Evolutionary conservation across 2,888 invertebrate genomes (phyloP).

Genomic region (Andrena hattorfiana): DNA sequence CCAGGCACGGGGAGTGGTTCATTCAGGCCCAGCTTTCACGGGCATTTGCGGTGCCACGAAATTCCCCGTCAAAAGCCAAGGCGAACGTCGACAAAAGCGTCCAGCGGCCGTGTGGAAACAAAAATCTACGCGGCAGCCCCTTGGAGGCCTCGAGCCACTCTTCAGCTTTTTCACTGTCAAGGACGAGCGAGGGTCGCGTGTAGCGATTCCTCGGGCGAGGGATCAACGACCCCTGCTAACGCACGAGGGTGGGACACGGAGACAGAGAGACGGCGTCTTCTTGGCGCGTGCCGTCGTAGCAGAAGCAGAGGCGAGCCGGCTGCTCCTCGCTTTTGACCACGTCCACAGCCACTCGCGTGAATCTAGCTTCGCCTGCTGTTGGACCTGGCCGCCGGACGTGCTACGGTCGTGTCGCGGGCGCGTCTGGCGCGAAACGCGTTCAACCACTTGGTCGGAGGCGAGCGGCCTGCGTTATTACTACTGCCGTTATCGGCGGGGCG

Average conservation of each 20-base stretch:
- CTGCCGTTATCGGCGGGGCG: neutral
- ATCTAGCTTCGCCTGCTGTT: constrained; percentile 33
- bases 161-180: constrained; percentile 61
- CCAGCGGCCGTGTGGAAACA: neutral
- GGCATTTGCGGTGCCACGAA: too few relatives aligned
- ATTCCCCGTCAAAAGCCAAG: neutral
- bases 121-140: constrained; percentile 11
- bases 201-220: constrained; percentile 46
- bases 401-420: neutral
- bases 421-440: neutral
- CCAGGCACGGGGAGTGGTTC: too few relatives aligned
- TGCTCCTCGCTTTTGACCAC: constrained; percentile 28
- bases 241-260: neutral
- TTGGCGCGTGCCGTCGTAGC: neutral
- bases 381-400: neutral
- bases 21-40: too few relatives aligned
- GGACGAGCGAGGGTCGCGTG: constrained; percentile 61
- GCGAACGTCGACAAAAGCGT: constrained; percentile 1
- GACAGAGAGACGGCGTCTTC: neutral
- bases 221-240: constrained; percentile 60
- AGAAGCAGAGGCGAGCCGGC: neutral
- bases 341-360: constrained; percentile 32
- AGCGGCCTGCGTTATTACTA: neutral
- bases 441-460: neutral
- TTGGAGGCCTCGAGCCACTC: neutral